These are phyloP conservation scores for Pedetes capensis DNA, from an alignment of 2,113 vertebrate species.

Conservation along the genomic window DNA sequence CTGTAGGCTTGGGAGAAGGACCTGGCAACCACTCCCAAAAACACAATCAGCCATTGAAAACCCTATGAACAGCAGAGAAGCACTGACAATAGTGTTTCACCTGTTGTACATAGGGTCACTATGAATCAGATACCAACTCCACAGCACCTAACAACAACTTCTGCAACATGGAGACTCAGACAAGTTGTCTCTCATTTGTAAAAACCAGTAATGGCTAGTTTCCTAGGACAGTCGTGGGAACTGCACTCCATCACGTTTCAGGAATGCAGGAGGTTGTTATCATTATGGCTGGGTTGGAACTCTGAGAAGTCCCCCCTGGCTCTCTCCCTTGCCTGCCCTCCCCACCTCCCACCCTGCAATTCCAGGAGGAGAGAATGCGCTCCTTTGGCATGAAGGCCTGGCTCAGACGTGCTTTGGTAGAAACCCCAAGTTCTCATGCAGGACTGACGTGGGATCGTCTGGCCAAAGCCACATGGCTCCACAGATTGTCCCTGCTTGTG, in stretches of 20 bases:
- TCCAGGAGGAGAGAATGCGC: not conserved
- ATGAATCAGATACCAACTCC: too few relatives aligned
- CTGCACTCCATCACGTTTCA: fast-evolving
- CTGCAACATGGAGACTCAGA: not conserved
- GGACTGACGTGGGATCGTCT: not conserved
- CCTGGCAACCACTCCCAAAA: too few relatives aligned
- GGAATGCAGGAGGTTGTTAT: not conserved
- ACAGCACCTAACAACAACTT: too few relatives aligned
- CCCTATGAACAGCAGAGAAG: too few relatives aligned
- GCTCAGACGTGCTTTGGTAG: not conserved
- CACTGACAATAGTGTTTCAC: too few relatives aligned
- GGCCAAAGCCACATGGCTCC: not conserved
- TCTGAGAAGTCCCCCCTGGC: not conserved
- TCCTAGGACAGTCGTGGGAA: not conserved
- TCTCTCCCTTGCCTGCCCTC: not conserved
- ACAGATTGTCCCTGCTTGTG: not conserved
- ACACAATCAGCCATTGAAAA: too few relatives aligned
- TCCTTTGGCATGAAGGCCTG: not conserved
- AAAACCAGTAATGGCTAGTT: not conserved
- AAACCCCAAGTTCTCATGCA: not conserved
- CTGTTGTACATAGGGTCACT: too few relatives aligned
- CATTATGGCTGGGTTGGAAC: fast-evolving
- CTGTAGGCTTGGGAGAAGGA: too few relatives aligned
- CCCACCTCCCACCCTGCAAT: not conserved
- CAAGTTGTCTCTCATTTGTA: not conserved